These are phyloP conservation scores for Fundulus diaphanus DNA, from an alignment of 2,797 vertebrate genomes.

Conservation along the genomic window DNA sequence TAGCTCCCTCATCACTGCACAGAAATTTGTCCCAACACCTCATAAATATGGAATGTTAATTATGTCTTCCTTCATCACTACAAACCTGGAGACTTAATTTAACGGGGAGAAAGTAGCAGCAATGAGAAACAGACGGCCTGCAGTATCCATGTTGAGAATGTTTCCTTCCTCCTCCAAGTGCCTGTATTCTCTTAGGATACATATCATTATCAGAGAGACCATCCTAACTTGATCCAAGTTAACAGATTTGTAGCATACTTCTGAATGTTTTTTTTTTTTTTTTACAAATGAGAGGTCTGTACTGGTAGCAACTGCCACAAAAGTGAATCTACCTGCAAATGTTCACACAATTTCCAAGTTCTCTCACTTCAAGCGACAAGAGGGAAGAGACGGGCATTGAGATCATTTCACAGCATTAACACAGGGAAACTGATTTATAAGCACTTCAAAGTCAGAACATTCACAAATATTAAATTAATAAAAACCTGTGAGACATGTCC, in stretches of 20 bases:
- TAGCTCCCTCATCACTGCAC: too few relatives aligned
- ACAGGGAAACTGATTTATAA: neutral
- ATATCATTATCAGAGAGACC: neutral
- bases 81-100: too few relatives aligned
- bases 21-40: too few relatives aligned
- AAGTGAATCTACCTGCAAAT: neutral
- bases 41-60: too few relatives aligned
- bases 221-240: neutral
- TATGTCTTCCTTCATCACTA: too few relatives aligned
- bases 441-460: neutral
- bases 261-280: too few relatives aligned
- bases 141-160: neutral
- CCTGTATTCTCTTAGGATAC: neutral
- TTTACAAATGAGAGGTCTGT: neutral
- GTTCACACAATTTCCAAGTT: neutral
- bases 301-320: neutral
- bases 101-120: too few relatives aligned
- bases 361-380: neutral
- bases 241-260: neutral
- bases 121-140: neutral
- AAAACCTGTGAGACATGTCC: neutral
- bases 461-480: conserved; percentile 1
- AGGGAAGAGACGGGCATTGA: neutral
- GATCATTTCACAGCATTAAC: neutral
- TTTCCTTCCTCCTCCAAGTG: neutral